phyloP scores from a whole-genome alignment of 2,888 invertebrate genomes.

The Pterobdella sp. region DNA sequence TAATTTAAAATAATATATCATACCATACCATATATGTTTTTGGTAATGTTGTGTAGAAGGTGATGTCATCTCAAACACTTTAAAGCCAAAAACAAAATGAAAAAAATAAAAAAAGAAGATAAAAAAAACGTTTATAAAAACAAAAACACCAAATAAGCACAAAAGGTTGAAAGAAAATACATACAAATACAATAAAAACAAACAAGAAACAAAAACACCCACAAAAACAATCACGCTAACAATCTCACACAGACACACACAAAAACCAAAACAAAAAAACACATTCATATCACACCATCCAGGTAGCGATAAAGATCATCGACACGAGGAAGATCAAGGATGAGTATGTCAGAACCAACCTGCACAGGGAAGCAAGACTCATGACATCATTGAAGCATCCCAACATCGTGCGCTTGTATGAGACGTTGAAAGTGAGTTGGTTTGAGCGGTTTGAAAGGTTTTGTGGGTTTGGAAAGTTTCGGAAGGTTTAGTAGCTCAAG shows the following conservation, averaged over 20 bases:
- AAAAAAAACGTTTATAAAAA: too few species aligned
- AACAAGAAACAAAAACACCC: conserved; percentile 25
- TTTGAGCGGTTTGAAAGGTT: background rate
- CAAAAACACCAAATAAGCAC: too few species aligned
- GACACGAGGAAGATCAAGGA: conserved; percentile 65
- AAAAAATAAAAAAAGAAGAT: too few species aligned
- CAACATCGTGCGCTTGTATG: conserved; percentile 65
- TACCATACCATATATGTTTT: too few species aligned
- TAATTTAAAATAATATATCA: too few species aligned
- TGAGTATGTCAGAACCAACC: conserved; percentile 64
- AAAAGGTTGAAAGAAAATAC: too few species aligned
- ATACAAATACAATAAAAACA: too few species aligned
- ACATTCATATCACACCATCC: conserved; percentile 20
- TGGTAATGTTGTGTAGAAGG: too few species aligned
- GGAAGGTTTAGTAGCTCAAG: background rate
- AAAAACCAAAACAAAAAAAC: background rate
- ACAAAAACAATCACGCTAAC: conserved; percentile 23
- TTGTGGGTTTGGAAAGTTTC: background rate
- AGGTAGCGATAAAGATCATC: conserved; percentile 68
- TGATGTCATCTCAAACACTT: too few species aligned
- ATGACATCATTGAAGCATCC: conserved; percentile 66
- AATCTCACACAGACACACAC: conserved; percentile 25
- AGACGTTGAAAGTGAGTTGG: conserved; percentile 54
- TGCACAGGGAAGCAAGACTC: conserved; percentile 65
- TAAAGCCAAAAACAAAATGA: too few species aligned